phyloP scores from a whole-genome alignment of 2,888 invertebrate genomes.

The Eilema caniola region DNA sequence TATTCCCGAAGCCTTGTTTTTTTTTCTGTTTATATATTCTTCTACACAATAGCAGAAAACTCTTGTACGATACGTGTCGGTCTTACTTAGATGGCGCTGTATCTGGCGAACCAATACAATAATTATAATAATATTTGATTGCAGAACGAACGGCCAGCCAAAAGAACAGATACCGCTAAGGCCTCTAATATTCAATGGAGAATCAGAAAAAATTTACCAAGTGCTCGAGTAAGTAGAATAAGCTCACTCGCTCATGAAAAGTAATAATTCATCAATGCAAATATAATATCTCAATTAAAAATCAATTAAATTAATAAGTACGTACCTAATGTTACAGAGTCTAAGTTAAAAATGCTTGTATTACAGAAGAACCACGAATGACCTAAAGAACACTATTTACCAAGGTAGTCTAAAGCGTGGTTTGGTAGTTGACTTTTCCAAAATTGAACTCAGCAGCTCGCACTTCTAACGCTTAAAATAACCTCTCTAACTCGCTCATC shows the following conservation, averaged over 20 bases:
- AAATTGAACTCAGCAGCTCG: constrained; percentile 46
- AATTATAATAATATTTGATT: background rate
- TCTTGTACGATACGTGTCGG: too few relatives aligned
- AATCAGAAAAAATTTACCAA: constrained; percentile 89
- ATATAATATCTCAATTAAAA: constrained; percentile 42
- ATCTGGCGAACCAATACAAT: background rate
- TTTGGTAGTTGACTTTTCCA: constrained; percentile 57
- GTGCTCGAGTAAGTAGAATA: constrained; percentile 90
- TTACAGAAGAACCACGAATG: constrained; percentile 86
- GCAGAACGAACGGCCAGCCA: constrained; percentile 81
- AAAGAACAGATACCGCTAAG: constrained; percentile 93
- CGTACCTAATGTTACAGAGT: constrained; percentile 30
- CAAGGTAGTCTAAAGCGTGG: constrained; percentile 82
- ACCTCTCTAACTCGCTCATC: constrained; percentile 46
- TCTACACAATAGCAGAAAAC: too few relatives aligned
- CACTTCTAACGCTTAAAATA: constrained; percentile 38
- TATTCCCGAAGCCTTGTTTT: too few relatives aligned
- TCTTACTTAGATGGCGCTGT: too few relatives aligned
- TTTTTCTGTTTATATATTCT: too few relatives aligned
- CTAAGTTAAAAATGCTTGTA: constrained; percentile 64
- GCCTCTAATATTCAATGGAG: constrained; percentile 90
- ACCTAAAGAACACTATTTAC: constrained; percentile 84
- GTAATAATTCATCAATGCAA: too few relatives aligned
- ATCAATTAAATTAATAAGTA: constrained; percentile 27
- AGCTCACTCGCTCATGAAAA: constrained; percentile 11